Conservation (phyloP, 2,888 invertebrate genomes). For the Eupithecia exiguata region DNA sequence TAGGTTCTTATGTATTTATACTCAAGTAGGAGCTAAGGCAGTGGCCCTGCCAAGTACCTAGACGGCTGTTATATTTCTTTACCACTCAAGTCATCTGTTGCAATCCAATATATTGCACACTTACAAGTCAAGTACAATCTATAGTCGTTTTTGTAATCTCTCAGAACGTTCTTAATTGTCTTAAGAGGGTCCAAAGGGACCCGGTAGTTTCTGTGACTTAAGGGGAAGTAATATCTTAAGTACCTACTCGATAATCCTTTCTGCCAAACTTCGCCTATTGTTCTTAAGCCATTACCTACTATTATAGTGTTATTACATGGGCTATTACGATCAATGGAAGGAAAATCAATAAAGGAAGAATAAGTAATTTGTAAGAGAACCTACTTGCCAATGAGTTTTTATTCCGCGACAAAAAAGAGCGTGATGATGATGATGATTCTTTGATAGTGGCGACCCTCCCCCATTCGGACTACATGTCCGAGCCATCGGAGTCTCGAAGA, state of each 20-base stretch:
- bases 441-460: too few species aligned
- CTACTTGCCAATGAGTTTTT: not conserved
- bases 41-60: too few species aligned
- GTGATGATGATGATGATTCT: not conserved
- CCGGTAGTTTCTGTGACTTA: constrained; percentile 30
- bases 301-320: not conserved
- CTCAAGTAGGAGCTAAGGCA: too few species aligned
- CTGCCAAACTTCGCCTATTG: constrained; percentile 27
- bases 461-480: too few species aligned
- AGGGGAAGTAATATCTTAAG: constrained; percentile 33
- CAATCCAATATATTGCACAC: not conserved
- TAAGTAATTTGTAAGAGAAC: not conserved
- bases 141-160: constrained; percentile 30
- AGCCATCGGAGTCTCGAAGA: too few species aligned
- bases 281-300: constrained; percentile 25
- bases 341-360: not conserved
- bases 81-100: not conserved
- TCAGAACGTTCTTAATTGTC: constrained; percentile 29
- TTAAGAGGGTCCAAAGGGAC: constrained; percentile 34
- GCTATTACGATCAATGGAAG: not conserved
- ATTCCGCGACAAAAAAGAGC: not conserved
- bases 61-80: not conserved
- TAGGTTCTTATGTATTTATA: too few species aligned
- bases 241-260: constrained; percentile 31
- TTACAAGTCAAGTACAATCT: not conserved